Evolutionary conservation across 2,888 invertebrate genomes (phyloP).

Genomic region (Leistus spinibarbis): DNA sequence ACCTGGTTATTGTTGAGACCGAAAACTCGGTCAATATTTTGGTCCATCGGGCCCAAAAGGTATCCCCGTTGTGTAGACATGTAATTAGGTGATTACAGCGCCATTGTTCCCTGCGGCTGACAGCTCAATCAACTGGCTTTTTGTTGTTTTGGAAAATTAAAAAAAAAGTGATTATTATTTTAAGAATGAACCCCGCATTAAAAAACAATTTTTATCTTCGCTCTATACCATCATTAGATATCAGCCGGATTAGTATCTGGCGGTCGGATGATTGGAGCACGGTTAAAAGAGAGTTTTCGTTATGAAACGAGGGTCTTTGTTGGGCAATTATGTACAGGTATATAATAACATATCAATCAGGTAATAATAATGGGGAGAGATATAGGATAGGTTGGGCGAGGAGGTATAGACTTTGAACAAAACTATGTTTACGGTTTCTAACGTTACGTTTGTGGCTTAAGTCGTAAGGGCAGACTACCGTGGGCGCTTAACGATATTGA

Average conservation of each 20-base stretch:
- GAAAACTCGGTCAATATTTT: conserved; percentile 30
- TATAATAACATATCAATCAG: conserved; percentile 57
- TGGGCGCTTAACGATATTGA: conserved; percentile 35
- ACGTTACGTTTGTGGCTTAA: background rate
- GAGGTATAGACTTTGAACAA: background rate
- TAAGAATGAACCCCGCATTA: conserved; percentile 54
- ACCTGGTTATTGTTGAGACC: background rate
- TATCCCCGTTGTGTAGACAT: conserved; percentile 49
- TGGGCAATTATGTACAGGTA: conserved; percentile 54
- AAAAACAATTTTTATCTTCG: conserved; percentile 55
- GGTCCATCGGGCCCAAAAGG: conserved; percentile 18
- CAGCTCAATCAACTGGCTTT: conserved; percentile 57
- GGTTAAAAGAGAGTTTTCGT: conserved; percentile 40
- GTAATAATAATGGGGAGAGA: conserved; percentile 50
- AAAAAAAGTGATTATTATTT: conserved; percentile 54
- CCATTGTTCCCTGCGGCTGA: conserved; percentile 56
- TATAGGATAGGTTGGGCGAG: background rate
- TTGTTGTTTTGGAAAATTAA: conserved; percentile 51
- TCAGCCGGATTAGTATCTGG: conserved; percentile 17
- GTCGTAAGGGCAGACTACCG: conserved; percentile 16
- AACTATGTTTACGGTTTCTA: background rate
- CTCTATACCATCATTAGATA: conserved; percentile 46
- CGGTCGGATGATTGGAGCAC: conserved; percentile 6
- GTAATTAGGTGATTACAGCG: conserved; percentile 58
- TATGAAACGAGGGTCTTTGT: conserved; percentile 46